Evolutionary conservation across 1,140 invertebrate genomes (phyloP), one percentile per base, ranked within the genome.

Genomic region (Matsumurasca onukii): DNA sequence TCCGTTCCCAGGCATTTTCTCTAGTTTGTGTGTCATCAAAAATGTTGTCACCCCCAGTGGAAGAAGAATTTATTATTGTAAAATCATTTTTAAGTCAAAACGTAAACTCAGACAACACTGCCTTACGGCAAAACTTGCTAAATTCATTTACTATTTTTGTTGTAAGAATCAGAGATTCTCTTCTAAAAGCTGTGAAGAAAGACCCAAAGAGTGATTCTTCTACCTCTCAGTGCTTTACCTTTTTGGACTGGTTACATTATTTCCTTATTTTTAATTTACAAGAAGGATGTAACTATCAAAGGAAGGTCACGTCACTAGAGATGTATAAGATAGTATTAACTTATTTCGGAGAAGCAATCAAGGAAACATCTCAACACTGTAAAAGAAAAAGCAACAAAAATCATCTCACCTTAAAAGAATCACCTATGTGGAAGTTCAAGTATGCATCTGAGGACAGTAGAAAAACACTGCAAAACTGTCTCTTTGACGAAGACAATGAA

Each of bases 261-360:
- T 78, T 83, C 51, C 73, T 84, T 13, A 71, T 82, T 48, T 72
- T 78, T 34, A 83, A 80, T 71, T 76, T 86, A 3, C 76, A 80
- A 70, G 78, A 81, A 49, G 82, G 81, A 29, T 80, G 80, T n/a
- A 81, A 81, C 72, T 87, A 85, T 74, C 85, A 87, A 74, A 71
- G 84, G 30, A 82, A 80, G 71, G 79, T 81, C 49, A 71, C 82
- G n/a, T 81, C 78, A 61, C 70, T 83, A 17, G 77, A 76, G 22
- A 70, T 83, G 31, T 82, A 77, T 65, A 76, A 70, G 59, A 74
- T 77, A 31, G 67, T 79, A 69, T 73, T 82, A 1, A 67, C 31
- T 25, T 75, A 65, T 63, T 67, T 73, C n/a, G 34, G 34, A 22
- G 22, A 65, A 1, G 9, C 22, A 59, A 61, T 25, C 30, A 68